A percentile compares a stretch with the other conserved stretches of the same genome.
These are phyloP conservation scores for Polymixis flavicincta DNA, from an alignment of 2,888 invertebrate genomes.

Conservation along the genomic window DNA sequence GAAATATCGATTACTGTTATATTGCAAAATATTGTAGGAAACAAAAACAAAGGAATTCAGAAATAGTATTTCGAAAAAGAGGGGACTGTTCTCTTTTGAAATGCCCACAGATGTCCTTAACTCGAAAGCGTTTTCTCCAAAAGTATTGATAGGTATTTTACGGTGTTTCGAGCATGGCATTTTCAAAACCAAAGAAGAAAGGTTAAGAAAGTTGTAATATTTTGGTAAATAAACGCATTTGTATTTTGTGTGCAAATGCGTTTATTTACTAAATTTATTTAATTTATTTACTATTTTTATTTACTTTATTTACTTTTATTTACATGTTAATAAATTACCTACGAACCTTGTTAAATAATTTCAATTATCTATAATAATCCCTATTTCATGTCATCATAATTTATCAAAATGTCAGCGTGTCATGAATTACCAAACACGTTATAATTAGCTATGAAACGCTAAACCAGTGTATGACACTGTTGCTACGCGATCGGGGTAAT, in stretches of 20 bases:
- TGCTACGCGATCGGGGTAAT: slow-evolving; percentile 17
- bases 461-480: slow-evolving; percentile 18
- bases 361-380: not conserved
- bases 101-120: not conserved
- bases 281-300: no score
- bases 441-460: slow-evolving; percentile 23
- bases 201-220: no score
- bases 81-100: not conserved
- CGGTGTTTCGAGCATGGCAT: not conserved
- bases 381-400: not conserved
- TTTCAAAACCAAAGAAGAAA: no score
- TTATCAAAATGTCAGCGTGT: slow-evolving; percentile 1
- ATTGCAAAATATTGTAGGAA: not conserved
- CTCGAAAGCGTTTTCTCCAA: not conserved
- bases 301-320: no score
- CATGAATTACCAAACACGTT: slow-evolving; percentile 7
- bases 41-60: not conserved
- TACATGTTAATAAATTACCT: no score
- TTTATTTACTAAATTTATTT: no score
- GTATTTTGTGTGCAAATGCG: no score
- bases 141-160: not conserved
- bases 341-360: not conserved
- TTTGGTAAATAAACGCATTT: no score
- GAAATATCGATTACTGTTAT: not conserved
- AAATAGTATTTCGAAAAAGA: not conserved